Evolutionary conservation across 2,113 vertebrate species (phyloP).

Genomic region (Seriola rivoliana): DNA sequence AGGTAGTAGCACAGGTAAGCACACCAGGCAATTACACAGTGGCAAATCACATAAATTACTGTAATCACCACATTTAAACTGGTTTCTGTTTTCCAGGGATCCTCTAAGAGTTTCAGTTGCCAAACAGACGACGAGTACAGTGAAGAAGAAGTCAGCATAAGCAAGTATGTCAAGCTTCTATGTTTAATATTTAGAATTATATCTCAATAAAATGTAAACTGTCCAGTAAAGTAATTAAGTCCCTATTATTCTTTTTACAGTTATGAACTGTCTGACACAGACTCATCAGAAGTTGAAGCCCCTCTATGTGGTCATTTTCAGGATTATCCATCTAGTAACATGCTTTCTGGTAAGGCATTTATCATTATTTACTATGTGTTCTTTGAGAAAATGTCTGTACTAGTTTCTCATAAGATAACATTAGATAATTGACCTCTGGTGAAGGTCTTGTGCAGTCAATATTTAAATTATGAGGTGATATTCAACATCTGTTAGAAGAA

Average conservation of each 20-base stretch:
- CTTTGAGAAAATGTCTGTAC: background rate
- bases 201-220: background rate
- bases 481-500: too few species aligned
- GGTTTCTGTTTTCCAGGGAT: constrained; percentile 29
- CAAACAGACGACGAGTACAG: constrained; percentile 23
- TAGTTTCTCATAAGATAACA: background rate
- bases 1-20: constrained; percentile 30
- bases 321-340: constrained; percentile 67
- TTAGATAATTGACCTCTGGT: background rate
- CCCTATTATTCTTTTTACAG: constrained; percentile 46
- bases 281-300: constrained; percentile 43
- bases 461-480: background rate
- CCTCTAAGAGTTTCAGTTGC: background rate
- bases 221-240: constrained; percentile 1
- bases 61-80: background rate
- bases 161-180: constrained; percentile 28
- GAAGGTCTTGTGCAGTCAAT: background rate
- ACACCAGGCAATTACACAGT: background rate
- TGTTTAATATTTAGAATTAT: background rate
- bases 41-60: background rate
- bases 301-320: constrained; percentile 24
- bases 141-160: constrained; percentile 25
- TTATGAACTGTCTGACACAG: constrained; percentile 42
- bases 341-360: constrained; percentile 72
- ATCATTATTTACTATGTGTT: background rate